Evolutionary conservation across 2,888 invertebrate genomes (phyloP).

Genomic region (Cantharis rustica): DNA sequence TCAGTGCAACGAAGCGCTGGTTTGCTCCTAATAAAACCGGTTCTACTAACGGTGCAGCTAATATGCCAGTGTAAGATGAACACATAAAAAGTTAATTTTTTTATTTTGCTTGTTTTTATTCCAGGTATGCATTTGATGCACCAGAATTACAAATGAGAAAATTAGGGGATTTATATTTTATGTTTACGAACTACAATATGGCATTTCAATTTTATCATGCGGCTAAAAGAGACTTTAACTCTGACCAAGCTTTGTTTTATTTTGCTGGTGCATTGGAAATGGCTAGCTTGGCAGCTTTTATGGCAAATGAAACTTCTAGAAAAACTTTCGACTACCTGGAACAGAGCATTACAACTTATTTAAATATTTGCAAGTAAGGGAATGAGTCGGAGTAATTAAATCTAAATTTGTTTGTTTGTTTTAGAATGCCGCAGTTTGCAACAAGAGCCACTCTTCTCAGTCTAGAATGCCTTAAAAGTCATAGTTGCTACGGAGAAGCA

Average conservation of each 20-base stretch:
- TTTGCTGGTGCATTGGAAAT: constrained; percentile 96
- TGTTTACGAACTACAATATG: constrained; percentile 91
- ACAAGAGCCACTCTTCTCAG: constrained; percentile 90
- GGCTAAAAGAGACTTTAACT: constrained; percentile 96
- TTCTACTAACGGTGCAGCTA: constrained; percentile 69
- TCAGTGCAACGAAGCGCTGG: constrained; percentile 95
- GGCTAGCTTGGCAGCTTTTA: constrained; percentile 91
- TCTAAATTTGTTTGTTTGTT: constrained; percentile 4
- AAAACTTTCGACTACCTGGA: constrained; percentile 92
- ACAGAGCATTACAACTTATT: constrained; percentile 89
- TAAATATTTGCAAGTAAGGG: constrained; percentile 83
- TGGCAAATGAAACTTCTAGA: constrained; percentile 78
- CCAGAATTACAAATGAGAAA: constrained; percentile 92
- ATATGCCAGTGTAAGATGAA: constrained; percentile 78
- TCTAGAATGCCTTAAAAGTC: constrained; percentile 81
- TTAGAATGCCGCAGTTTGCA: constrained; percentile 87
- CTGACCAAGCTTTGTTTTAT: constrained; percentile 96
- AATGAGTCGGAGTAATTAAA: background rate
- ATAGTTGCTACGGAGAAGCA: constrained; percentile 85
- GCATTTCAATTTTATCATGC: constrained; percentile 95
- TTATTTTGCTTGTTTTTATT: constrained; percentile 33
- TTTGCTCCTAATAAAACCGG: constrained; percentile 90
- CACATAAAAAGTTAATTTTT: background rate
- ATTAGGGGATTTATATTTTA: constrained; percentile 93
- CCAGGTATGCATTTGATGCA: constrained; percentile 79